Conservation (phyloP, 30 jellyfish, hydroid and myxozoan genomes). For the Pelagia noctiluca region DNA sequence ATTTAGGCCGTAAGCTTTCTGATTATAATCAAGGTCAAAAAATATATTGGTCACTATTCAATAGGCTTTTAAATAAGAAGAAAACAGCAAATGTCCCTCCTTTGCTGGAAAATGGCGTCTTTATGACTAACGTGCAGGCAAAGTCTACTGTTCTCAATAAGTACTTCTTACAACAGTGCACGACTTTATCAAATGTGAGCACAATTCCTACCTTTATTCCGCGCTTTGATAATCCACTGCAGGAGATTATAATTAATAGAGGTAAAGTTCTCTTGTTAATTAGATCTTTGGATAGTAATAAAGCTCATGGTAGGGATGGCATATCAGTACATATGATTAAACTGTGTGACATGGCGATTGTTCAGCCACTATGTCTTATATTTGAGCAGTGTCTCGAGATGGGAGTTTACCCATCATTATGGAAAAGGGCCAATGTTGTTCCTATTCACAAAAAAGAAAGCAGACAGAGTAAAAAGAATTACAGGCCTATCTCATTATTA, state of each 20-base stretch:
- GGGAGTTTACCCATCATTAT: background rate
- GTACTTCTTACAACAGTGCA: slow-evolving; percentile 27
- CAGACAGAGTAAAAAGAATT: slow-evolving; percentile 2
- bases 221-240: slow-evolving; percentile 12
- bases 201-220: slow-evolving; percentile 12
- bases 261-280: background rate
- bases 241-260: background rate
- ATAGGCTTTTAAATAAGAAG: slow-evolving; percentile 35
- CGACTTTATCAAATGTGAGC: slow-evolving; percentile 12
- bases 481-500: slow-evolving; percentile 32
- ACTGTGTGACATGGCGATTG: slow-evolving; percentile 27
- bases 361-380: background rate
- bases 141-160: slow-evolving; percentile 57
- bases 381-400: slow-evolving; percentile 2
- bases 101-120: slow-evolving; percentile 48
- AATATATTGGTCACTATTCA: slow-evolving; percentile 47
- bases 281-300: slow-evolving; percentile 14
- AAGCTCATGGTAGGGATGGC: slow-evolving; percentile 54
- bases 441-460: slow-evolving; percentile 45
- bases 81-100: slow-evolving; percentile 49
- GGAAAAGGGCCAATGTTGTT: slow-evolving; percentile 46
- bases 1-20: slow-evolving; percentile 44
- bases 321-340: slow-evolving; percentile 28
- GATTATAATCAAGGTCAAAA: slow-evolving; percentile 55
- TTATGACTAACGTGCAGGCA: slow-evolving; percentile 51